phyloP scores from a whole-genome alignment of 2,113 vertebrate genomes.

The Leucosticte australis region DNA sequence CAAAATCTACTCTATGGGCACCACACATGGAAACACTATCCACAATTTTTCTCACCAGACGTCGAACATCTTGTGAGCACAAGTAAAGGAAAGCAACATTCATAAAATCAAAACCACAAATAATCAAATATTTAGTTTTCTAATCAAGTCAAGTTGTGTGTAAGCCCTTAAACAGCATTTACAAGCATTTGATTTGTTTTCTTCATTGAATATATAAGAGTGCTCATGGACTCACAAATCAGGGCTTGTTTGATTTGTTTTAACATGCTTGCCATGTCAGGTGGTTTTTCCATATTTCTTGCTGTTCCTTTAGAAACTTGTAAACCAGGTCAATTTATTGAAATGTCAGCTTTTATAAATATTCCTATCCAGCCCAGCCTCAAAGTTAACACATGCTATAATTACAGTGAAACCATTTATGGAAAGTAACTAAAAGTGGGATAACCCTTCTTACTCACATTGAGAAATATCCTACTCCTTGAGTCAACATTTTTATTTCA shows the following conservation, averaged over 20 bases:
- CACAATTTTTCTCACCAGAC: conserved; percentile 32
- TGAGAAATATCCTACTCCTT: conserved; percentile 28
- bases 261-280: conserved; percentile 17
- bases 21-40: conserved; percentile 42
- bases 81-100: conserved; percentile 55
- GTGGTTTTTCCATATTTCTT: conserved; percentile 42
- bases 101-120: conserved; percentile 66
- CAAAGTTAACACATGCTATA: conserved; percentile 44
- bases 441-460: conserved; percentile 14
- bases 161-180: conserved; percentile 60
- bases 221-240: conserved; percentile 20
- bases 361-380: conserved; percentile 38
- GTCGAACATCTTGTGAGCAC: conserved; percentile 43
- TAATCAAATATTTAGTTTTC: conserved; percentile 72
- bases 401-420: conserved; percentile 43
- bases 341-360: conserved; percentile 58
- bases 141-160: conserved; percentile 68
- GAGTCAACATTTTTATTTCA: conserved; percentile 53
- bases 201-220: conserved; percentile 23
- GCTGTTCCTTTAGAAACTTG: conserved; percentile 38
- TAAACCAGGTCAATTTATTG: conserved; percentile 49
- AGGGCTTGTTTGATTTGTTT: conserved; percentile 48
- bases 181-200: conserved; percentile 61
- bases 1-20: neutral
- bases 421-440: conserved; percentile 16